These are phyloP conservation scores for Margaritifera margaritifera DNA, from an alignment of 2,888 invertebrate genomes.

Conservation along the genomic window DNA sequence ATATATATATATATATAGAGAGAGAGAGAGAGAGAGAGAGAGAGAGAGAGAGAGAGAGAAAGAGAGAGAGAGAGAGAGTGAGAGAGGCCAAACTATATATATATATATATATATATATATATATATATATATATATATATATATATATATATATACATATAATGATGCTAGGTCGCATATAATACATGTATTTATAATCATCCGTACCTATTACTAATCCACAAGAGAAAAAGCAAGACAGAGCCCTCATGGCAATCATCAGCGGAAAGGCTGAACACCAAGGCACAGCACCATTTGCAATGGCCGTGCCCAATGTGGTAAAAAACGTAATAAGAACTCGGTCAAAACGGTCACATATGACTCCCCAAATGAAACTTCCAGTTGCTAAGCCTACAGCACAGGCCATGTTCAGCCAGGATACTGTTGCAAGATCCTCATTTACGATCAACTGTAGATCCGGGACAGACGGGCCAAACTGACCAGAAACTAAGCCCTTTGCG, in stretches of 20 bases:
- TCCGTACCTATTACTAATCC: neutral
- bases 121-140: too few species aligned
- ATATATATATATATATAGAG: too few species aligned
- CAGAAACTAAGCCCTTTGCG: slow-evolving; percentile 32
- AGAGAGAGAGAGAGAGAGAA: too few species aligned
- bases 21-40: too few species aligned
- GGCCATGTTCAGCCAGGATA: slow-evolving; percentile 33
- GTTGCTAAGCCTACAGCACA: slow-evolving; percentile 26
- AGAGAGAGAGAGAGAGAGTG: too few species aligned
- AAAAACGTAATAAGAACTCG: slow-evolving; percentile 67
- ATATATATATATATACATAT: too few species aligned
- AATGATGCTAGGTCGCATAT: too few species aligned
- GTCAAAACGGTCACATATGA: slow-evolving; percentile 36
- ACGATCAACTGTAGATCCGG: slow-evolving; percentile 32
- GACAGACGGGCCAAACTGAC: slow-evolving; percentile 32
- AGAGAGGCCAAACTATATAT: too few species aligned
- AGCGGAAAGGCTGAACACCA: slow-evolving; percentile 63
- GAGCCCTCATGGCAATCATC: slow-evolving; percentile 46
- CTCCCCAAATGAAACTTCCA: slow-evolving; percentile 19
- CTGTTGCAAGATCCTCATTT: slow-evolving; percentile 20
- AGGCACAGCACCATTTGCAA: slow-evolving; percentile 67
- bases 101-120: too few species aligned
- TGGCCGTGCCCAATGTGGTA: slow-evolving; percentile 64
- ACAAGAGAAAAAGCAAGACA: neutral
- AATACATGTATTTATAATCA: too few species aligned